phyloP scores from a whole-genome alignment of 2,797 vertebrate genomes.

The Brachymystax lenok region DNA sequence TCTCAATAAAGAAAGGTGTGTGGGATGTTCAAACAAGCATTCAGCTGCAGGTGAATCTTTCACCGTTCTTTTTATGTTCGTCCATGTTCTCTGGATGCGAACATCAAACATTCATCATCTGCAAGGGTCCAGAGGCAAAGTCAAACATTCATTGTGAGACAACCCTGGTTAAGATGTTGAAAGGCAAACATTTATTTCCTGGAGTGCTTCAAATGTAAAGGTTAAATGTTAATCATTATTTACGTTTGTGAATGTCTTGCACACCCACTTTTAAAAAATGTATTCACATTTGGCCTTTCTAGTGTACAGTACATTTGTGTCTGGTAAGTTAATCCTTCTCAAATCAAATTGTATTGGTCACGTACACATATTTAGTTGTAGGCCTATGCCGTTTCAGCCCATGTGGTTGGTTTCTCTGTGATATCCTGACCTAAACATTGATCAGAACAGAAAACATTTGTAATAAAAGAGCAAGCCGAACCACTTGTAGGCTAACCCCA shows the following conservation, averaged over 20 bases:
- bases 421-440: not conserved
- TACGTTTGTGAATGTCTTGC: constrained; percentile 31
- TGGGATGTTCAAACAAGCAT: not conserved
- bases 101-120: constrained; percentile 27
- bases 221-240: constrained; percentile 24
- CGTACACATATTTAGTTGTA: not conserved
- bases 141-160: constrained; percentile 17
- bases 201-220: constrained; percentile 16
- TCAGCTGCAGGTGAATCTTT: not conserved
- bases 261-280: constrained; percentile 4
- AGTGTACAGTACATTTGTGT: not conserved
- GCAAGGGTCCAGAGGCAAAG: constrained; percentile 19
- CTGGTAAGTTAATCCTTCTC: not conserved
- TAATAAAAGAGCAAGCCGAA: not conserved
- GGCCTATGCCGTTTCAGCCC: not conserved
- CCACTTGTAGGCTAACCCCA: not conserved
- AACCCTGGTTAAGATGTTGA: constrained; percentile 20
- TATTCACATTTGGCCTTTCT: constrained; percentile 3
- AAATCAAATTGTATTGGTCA: not conserved
- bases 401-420: not conserved
- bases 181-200: constrained; percentile 34
- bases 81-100: not conserved
- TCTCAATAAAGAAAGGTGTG: not conserved
- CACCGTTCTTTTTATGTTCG: not conserved
- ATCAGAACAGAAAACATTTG: not conserved